phyloP scores from a whole-genome alignment of 2,888 invertebrate genomes.

The Lasioglossum vierecki region DNA sequence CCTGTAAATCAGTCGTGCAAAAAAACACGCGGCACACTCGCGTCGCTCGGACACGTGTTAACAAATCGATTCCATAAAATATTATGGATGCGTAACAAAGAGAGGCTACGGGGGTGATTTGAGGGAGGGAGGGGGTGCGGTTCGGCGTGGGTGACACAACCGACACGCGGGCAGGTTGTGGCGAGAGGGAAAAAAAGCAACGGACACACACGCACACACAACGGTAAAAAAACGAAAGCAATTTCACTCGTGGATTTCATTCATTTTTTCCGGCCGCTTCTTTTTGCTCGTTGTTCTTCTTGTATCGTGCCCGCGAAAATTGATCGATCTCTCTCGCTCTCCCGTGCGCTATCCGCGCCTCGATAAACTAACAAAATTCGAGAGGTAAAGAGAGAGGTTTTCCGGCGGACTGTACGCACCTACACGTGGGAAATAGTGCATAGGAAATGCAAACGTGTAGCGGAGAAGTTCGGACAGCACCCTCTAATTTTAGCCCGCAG shows the following conservation, averaged over 20 bases:
- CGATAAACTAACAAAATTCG: conserved; percentile 61
- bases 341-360: conserved; percentile 18
- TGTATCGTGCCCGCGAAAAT: conserved; percentile 12
- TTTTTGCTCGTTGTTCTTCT: conserved; percentile 47
- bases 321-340: neutral
- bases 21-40: conserved; percentile 23
- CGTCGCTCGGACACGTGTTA: conserved; percentile 59
- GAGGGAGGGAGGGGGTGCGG: neutral
- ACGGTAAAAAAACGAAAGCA: conserved; percentile 64
- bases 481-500: conserved; percentile 79
- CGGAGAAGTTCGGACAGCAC: conserved; percentile 78
- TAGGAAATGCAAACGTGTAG: conserved; percentile 80
- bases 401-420: conserved; percentile 71
- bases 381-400: conserved; percentile 19
- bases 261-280: conserved; percentile 53
- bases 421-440: conserved; percentile 78
- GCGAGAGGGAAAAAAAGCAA: neutral
- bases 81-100: conserved; percentile 52
- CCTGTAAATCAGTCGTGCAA: conserved; percentile 36
- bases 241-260: conserved; percentile 66
- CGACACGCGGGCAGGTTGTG: conserved; percentile 29
- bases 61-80: conserved; percentile 69
- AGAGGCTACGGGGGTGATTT: conserved; percentile 8
- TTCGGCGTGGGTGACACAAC: conserved; percentile 26
- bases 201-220: neutral